Percentiles rank a stretch among this genome's conserved stretches.
These are phyloP conservation scores for Sphaerophoria rueppellii DNA, from an alignment of 2,888 invertebrate species.

Conservation along the genomic window DNA sequence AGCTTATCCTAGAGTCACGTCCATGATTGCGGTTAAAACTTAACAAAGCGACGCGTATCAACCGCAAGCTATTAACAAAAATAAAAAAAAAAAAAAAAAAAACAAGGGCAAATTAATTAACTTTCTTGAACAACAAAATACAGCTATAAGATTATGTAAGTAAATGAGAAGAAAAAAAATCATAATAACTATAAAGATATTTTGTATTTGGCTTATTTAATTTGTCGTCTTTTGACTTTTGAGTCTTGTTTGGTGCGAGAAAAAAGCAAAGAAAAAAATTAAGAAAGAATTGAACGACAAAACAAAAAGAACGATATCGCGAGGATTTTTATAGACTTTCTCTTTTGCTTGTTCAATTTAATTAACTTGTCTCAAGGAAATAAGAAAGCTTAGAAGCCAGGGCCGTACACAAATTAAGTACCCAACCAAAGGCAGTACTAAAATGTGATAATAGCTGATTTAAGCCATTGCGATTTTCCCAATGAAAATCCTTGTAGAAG, in stretches of 20 bases:
- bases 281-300: slow-evolving; percentile 7
- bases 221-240: slow-evolving; percentile 14
- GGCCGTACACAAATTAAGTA: too few relatives aligned
- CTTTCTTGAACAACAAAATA: slow-evolving; percentile 1
- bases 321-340: slow-evolving; percentile 27
- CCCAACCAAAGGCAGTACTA: too few relatives aligned
- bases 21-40: too few relatives aligned
- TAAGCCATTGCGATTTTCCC: too few relatives aligned
- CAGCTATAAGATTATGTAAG: not conserved
- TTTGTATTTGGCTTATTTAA: slow-evolving; percentile 22
- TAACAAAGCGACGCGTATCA: too few relatives aligned
- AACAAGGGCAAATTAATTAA: slow-evolving; percentile 18
- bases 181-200: slow-evolving; percentile 20
- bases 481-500: too few relatives aligned
- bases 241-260: not conserved
- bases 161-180: not conserved
- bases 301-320: slow-evolving; percentile 8
- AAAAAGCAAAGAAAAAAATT: not conserved
- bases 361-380: slow-evolving; percentile 55
- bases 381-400: too few relatives aligned
- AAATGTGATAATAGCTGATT: too few relatives aligned
- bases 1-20: too few relatives aligned
- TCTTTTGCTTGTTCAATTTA: slow-evolving; percentile 46
- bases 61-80: not conserved
- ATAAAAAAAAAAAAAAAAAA: slow-evolving; percentile 9